phyloP scores from a whole-genome alignment of 2,113 vertebrate genomes.

The Bothrops jararaca region DNA sequence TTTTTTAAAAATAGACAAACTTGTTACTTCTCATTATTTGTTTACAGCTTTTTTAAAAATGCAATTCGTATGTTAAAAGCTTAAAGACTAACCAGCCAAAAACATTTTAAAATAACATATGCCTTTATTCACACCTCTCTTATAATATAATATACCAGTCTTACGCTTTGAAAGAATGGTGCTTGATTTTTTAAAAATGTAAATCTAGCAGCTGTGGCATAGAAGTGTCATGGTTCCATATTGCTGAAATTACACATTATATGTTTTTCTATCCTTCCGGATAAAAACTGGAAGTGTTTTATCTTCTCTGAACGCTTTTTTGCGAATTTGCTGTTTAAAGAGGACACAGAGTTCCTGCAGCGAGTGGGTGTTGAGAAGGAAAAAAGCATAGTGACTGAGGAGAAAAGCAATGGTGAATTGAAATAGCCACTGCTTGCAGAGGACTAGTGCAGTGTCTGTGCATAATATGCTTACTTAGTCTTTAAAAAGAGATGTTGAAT shows the following conservation, averaged over 20 bases:
- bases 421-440: neutral
- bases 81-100: neutral
- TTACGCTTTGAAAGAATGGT: neutral
- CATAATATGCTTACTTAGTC: neutral
- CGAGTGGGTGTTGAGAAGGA: neutral
- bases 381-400: neutral
- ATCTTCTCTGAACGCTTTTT: neutral
- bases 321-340: neutral
- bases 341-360: neutral
- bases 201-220: conserved; percentile 6
- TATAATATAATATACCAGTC: neutral
- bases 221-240: conserved; percentile 8
- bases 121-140: neutral
- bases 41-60: neutral
- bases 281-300: neutral
- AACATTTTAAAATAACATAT: neutral
- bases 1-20: neutral
- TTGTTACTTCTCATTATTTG: neutral
- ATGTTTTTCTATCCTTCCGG: neutral
- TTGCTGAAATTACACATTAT: conserved; percentile 1
- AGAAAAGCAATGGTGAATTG: neutral
- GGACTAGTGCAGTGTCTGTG: neutral
- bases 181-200: conserved; percentile 5
- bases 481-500: neutral
- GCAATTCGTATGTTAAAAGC: neutral